phyloP scores from a whole-genome alignment of 2,797 vertebrate species.

The Microctenopoma stevenorrisi region DNA sequence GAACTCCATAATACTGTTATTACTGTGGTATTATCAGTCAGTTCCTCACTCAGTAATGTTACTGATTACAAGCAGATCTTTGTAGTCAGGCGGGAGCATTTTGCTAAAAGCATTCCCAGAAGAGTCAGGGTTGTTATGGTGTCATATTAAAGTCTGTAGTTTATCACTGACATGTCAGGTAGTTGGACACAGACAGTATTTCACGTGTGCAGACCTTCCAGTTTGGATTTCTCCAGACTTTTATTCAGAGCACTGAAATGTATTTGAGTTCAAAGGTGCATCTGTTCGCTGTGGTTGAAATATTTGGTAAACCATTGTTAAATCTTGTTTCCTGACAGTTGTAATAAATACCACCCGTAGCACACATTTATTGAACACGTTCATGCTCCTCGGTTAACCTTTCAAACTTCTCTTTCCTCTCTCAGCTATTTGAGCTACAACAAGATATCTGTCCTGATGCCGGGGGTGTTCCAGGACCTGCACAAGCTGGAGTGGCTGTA shows the following conservation, averaged over 20 bases:
- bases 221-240: too few species aligned
- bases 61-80: not conserved
- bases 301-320: not conserved
- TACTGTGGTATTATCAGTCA: too few species aligned
- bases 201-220: not conserved
- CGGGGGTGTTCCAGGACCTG: slow-evolving; percentile 92
- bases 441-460: slow-evolving; percentile 88
- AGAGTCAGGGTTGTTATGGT: not conserved
- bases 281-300: too few species aligned
- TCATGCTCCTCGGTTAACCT: not conserved
- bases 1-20: too few species aligned
- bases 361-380: not conserved
- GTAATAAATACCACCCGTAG: not conserved
- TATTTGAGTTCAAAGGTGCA: too few species aligned
- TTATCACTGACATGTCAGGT: not conserved
- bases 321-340: not conserved
- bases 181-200: not conserved
- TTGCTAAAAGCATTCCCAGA: not conserved
- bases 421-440: slow-evolving; percentile 93
- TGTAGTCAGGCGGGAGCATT: not conserved
- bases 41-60: not conserved
- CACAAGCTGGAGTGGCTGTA: slow-evolving; percentile 96
- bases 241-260: too few species aligned
- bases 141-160: not conserved
- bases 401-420: not conserved